Evolutionary conservation across 2,113 vertebrate genomes (phyloP).

Genomic region (Sturnira hondurensis): DNA sequence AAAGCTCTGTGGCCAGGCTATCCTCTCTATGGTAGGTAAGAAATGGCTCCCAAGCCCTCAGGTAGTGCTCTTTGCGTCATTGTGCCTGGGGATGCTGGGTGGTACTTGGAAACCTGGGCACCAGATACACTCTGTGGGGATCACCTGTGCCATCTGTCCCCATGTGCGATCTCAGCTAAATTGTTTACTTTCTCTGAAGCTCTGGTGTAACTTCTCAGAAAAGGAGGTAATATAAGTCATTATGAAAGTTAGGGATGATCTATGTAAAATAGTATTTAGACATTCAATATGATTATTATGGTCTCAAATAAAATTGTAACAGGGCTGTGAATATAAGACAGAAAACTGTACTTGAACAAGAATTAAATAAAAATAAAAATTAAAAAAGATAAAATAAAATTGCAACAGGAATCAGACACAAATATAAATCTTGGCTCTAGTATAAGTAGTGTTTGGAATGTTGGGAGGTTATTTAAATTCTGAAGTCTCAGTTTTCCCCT

Average conservation of each 20-base stretch:
- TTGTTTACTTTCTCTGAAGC: not conserved
- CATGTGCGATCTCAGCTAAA: not conserved
- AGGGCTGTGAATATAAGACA: too few species aligned
- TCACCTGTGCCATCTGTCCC: too few species aligned
- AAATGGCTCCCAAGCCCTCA: not conserved
- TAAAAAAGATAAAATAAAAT: too few species aligned
- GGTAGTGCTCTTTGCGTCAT: accelerated
- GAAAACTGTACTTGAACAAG: too few species aligned
- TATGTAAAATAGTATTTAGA: too few species aligned
- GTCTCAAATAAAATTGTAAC: not conserved
- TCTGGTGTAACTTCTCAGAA: not conserved
- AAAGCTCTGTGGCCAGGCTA: accelerated
- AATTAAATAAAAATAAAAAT: too few species aligned
- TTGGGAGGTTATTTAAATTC: not conserved
- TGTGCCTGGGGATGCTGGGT: accelerated
- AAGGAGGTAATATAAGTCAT: not conserved
- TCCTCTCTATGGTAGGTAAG: accelerated
- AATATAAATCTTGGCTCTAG: not conserved
- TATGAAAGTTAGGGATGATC: not conserved
- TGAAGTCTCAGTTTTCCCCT: not conserved
- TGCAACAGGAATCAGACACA: not conserved
- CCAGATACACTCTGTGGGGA: not conserved
- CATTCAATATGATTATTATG: accelerated
- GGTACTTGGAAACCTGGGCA: not conserved
- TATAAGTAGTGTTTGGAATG: not conserved